These are phyloP conservation scores for Pelagia noctiluca DNA, from an alignment of 30 jellyfish, hydroid and myxozoan genomes.

Conservation along the genomic window DNA sequence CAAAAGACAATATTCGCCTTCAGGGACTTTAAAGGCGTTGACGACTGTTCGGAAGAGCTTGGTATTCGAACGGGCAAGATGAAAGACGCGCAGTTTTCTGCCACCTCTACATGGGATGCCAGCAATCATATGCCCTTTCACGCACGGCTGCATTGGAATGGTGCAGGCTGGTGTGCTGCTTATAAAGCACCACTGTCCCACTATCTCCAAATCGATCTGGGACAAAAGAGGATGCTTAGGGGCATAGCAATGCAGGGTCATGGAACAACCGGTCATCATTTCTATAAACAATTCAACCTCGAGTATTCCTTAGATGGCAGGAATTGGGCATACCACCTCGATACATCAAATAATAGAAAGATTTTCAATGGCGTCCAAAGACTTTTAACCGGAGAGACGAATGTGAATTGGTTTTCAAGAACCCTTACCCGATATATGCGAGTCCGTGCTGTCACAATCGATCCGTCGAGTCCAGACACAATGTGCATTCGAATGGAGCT, in stretches of 20 bases:
- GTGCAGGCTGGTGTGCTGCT: slow-evolving; percentile 21
- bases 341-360: neutral
- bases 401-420: slow-evolving; percentile 32
- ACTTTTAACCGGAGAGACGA: neutral
- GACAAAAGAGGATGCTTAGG: neutral
- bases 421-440: neutral
- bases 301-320: slow-evolving; percentile 17
- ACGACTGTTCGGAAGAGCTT: slow-evolving; percentile 28
- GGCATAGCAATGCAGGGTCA: slow-evolving; percentile 32
- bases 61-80: slow-evolving; percentile 22
- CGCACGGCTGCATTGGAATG: neutral
- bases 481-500: slow-evolving; percentile 32
- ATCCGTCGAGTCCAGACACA: neutral
- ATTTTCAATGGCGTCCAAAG: neutral
- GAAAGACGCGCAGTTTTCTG: slow-evolving; percentile 2
- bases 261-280: neutral
- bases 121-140: neutral
- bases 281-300: neutral
- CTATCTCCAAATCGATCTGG: slow-evolving; percentile 38
- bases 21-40: slow-evolving; percentile 10
- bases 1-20: neutral
- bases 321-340: slow-evolving; percentile 7
- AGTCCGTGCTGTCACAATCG: slow-evolving; percentile 11
- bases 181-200: neutral
- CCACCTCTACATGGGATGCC: neutral